A percentile compares a stretch with the other conserved stretches of the same genome.
Conservation (phyloP, 2,113 vertebrate species). For the Gnathonemus longibarbis region DNA sequence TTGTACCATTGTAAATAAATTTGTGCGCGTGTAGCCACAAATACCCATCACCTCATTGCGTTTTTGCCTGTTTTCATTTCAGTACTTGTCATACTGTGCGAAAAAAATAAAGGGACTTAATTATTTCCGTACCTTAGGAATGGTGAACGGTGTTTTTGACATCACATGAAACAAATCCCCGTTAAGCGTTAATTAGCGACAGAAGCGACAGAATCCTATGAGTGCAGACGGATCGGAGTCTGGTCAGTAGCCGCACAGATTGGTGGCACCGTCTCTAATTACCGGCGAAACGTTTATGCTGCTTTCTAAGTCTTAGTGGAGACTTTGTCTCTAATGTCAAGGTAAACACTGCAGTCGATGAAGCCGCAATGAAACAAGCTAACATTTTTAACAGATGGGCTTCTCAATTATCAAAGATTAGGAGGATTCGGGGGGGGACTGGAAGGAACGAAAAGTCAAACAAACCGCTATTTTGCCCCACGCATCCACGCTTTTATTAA, state of each 20-base stretch:
- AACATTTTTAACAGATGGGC: slow-evolving; percentile 17
- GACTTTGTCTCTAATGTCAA: slow-evolving; percentile 12
- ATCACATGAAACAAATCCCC: neutral
- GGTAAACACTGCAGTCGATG: neutral
- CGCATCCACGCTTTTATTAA: slow-evolving; percentile 3
- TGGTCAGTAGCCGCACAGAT: neutral
- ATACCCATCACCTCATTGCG: neutral
- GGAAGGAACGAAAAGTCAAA: neutral
- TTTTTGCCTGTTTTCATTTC: neutral
- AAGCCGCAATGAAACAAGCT: slow-evolving; percentile 6
- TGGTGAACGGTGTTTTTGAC: neutral
- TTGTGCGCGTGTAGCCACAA: neutral
- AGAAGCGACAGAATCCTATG: neutral
- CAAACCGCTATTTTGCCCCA: neutral
- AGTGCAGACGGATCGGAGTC: neutral
- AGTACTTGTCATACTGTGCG: neutral
- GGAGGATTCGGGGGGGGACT: neutral
- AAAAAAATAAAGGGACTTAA: neutral
- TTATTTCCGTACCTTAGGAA: neutral
- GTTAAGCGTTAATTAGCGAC: neutral
- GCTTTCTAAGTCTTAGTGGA: neutral
- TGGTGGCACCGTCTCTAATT: neutral
- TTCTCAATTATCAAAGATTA: slow-evolving; percentile 8
- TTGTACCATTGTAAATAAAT: slow-evolving; percentile 3
- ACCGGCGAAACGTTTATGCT: neutral